Conservation (phyloP, 2,797 vertebrate species). For the Hybognathus amarus region DNA sequence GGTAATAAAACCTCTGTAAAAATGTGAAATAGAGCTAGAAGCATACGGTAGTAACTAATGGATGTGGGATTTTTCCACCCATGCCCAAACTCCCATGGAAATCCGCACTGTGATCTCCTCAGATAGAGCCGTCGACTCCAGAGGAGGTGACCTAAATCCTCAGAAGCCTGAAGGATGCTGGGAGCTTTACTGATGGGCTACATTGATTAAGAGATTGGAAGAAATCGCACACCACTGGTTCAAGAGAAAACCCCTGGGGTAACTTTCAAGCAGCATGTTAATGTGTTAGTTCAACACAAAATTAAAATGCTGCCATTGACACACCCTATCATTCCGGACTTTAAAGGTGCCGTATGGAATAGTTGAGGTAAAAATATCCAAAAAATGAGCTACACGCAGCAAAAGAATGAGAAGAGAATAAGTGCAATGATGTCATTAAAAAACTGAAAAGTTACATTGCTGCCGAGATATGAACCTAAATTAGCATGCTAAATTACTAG, state of each 20-base stretch:
- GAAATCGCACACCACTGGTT: constrained; percentile 12
- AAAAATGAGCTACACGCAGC: too few species aligned
- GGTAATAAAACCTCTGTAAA: constrained; percentile 31
- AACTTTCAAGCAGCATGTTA: background rate
- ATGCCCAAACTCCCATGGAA: constrained; percentile 1
- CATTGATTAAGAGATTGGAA: constrained; percentile 8
- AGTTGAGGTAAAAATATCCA: too few species aligned
- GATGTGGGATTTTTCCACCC: constrained; percentile 10
- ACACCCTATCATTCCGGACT: background rate
- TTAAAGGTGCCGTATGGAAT: too few species aligned
- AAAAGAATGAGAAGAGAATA: too few species aligned
- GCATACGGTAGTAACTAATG: background rate
- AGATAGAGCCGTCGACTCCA: constrained; percentile 12
- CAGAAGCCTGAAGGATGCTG: constrained; percentile 43
- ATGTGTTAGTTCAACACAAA: background rate
- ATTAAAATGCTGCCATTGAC: background rate
- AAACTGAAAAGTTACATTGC: too few species aligned
- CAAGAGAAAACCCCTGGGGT: constrained; percentile 7
- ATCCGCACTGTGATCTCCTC: constrained; percentile 9
- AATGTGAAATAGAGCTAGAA: constrained; percentile 14
- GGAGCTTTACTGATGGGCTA: constrained; percentile 36
- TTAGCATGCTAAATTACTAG: too few species aligned
- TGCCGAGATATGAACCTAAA: too few species aligned
- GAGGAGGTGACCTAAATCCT: constrained; percentile 35
- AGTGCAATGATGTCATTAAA: too few species aligned